A percentile compares a stretch with the other conserved stretches of the same genome.
Evolutionary conservation across 1,140 invertebrate species (phyloP).

Genomic region (Drosophila lacteicornis): DNA sequence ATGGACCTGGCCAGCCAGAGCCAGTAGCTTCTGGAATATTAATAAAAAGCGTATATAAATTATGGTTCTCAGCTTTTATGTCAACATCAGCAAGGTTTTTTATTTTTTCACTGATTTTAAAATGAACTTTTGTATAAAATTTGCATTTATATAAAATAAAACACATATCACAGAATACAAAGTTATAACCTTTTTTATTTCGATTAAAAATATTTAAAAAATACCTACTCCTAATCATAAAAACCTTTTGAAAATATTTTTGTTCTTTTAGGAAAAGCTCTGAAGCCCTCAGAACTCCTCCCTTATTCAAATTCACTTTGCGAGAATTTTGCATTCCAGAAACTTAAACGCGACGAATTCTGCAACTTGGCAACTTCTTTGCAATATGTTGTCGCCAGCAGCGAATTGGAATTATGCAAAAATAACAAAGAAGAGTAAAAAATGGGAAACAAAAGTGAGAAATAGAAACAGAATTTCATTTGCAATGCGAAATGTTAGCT

Average conservation of each 20-base stretch:
- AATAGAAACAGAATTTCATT: conserved; percentile 75
- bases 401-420: conserved; percentile 76
- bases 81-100: conserved; percentile 4
- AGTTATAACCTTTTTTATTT: background rate
- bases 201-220: too few species aligned
- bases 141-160: background rate
- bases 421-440: conserved; percentile 65
- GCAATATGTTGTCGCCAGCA: conserved; percentile 74
- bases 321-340: conserved; percentile 14
- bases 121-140: background rate
- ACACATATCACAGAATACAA: background rate
- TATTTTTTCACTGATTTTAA: background rate
- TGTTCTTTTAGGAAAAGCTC: background rate
- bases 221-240: too few species aligned
- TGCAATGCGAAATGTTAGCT: conserved; percentile 70
- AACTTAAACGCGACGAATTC: conserved; percentile 29
- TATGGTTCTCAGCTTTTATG: conserved; percentile 19
- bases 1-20: conserved; percentile 42
- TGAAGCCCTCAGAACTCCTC: background rate
- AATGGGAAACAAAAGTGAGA: conserved; percentile 65
- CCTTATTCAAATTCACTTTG: conserved; percentile 14
- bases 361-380: conserved; percentile 50
- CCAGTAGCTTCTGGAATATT: conserved; percentile 13
- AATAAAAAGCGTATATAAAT: conserved; percentile 15
- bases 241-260: background rate